phyloP scores from a whole-genome alignment of 1,140 invertebrate genomes.

The Luehdorfia chinensis region DNA sequence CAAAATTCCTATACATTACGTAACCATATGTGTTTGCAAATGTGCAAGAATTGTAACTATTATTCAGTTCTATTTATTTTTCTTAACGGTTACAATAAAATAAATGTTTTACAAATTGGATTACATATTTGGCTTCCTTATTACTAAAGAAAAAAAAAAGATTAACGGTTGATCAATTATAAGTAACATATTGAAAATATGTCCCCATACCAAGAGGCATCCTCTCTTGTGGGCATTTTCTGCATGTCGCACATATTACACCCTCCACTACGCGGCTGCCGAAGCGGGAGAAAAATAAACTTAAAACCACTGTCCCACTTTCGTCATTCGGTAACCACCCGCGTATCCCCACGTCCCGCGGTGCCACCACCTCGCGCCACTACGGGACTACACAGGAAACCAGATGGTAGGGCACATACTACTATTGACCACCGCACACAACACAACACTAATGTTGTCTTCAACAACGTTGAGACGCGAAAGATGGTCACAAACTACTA shows the following conservation, averaged over 20 bases:
- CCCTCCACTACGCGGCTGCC: conserved; percentile 30
- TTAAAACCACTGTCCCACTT: conserved; percentile 61
- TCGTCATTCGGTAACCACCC: conserved; percentile 39
- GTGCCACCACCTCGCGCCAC: conserved; percentile 53
- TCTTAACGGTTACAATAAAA: no score
- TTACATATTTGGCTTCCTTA: no score
- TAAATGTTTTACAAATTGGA: no score
- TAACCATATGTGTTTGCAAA: background rate
- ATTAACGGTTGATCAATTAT: no score
- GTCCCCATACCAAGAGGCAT: conserved; percentile 63
- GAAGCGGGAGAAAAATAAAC: conserved; percentile 48
- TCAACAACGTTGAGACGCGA: conserved; percentile 57
- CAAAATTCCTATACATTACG: background rate
- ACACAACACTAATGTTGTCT: conserved; percentile 60
- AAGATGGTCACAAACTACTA: conserved; percentile 53
- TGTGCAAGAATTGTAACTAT: background rate
- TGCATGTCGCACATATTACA: conserved; percentile 68
- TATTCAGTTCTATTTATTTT: no score
- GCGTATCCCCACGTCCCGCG: conserved; percentile 55
- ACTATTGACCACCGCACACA: conserved; percentile 58
- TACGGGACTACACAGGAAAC: conserved; percentile 62
- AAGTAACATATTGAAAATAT: no score
- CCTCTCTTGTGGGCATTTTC: conserved; percentile 67
- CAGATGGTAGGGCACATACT: conserved; percentile 67
- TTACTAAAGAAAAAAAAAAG: no score